Evolutionary conservation across 64 coral and sea anemone species (phyloP).

Genomic region (Pocillopora damicornis): DNA sequence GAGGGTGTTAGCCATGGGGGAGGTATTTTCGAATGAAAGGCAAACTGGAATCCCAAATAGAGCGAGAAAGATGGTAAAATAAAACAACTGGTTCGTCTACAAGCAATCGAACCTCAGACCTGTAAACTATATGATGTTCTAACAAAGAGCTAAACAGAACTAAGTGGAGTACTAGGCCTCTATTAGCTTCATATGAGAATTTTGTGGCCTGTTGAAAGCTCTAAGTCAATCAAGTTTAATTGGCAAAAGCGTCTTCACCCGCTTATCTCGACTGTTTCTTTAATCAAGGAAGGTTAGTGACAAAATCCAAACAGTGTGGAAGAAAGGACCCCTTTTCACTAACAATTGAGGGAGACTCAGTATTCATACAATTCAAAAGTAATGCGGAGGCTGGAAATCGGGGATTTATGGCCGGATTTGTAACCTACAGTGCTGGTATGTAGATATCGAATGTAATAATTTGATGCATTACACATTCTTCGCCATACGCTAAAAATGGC

Average conservation of each 20-base stretch:
- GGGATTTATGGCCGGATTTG: constrained; percentile 63
- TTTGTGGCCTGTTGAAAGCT: background rate
- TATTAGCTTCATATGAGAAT: no score
- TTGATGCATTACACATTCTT: no score
- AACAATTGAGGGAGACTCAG: background rate
- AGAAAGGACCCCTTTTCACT: constrained; percentile 24
- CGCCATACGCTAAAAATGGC: background rate
- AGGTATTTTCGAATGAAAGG: background rate
- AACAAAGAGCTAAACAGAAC: no score
- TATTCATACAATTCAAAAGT: constrained; percentile 43
- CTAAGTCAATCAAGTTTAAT: background rate
- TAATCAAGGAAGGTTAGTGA: background rate
- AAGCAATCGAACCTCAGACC: no score
- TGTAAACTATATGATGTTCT: no score
- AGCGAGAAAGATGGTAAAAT: no score
- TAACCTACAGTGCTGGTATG: constrained; percentile 23
- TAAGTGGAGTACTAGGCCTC: no score
- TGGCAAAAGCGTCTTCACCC: background rate
- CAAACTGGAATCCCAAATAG: no score
- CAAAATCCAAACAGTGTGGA: constrained; percentile 29
- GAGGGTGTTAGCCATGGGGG: background rate
- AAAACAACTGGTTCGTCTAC: no score
- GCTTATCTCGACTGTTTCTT: background rate
- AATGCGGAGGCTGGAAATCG: background rate
- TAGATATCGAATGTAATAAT: no score